Percentiles rank a stretch among this genome's conserved stretches.
phyloP scores from a whole-genome alignment of 2,797 vertebrate species.

The Eremophila alpestris region DNA sequence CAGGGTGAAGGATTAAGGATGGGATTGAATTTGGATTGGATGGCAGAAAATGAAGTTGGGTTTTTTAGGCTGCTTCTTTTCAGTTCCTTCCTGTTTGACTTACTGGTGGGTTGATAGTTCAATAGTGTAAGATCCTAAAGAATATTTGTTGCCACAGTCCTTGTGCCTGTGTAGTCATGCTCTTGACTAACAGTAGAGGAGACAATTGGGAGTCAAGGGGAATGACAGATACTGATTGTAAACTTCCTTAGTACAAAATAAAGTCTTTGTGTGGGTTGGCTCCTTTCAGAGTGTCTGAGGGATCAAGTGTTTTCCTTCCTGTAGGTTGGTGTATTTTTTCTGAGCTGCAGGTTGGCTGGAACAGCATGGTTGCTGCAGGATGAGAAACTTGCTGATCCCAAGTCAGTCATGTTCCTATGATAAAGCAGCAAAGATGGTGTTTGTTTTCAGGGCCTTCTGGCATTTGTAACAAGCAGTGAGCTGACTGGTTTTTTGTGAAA shows the following conservation, averaged over 20 bases:
- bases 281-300: neutral
- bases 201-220: neutral
- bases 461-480: neutral
- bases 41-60: neutral
- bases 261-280: neutral
- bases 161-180: neutral
- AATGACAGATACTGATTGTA: neutral
- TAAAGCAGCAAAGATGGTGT: neutral
- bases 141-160: neutral
- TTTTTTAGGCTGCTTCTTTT: neutral
- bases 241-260: neutral
- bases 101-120: neutral
- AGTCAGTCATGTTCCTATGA: neutral
- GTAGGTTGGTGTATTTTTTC: neutral
- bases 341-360: neutral
- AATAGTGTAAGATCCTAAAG: neutral
- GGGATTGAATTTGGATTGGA: neutral
- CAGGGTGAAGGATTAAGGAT: neutral
- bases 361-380: neutral
- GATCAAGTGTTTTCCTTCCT: neutral
- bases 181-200: neutral
- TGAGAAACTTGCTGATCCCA: neutral
- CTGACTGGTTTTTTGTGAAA: neutral
- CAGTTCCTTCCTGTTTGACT: neutral
- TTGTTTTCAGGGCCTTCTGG: neutral